phyloP scores from a whole-genome alignment of 2,113 vertebrate species.

The Climacteris rufus region DNA sequence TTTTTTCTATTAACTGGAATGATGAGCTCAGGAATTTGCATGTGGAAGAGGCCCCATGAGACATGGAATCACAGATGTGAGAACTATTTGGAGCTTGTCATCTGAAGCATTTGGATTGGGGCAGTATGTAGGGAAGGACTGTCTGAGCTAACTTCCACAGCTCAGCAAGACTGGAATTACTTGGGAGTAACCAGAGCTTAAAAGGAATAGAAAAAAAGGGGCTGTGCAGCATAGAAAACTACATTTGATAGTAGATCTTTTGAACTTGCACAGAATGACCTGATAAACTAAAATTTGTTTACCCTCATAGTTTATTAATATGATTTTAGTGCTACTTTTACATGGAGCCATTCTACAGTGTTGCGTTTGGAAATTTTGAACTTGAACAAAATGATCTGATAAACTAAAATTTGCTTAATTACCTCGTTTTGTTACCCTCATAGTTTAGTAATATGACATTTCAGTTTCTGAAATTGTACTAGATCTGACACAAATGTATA shows the following conservation, averaged over 20 bases:
- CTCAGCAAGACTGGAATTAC: not conserved
- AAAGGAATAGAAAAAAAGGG: not conserved
- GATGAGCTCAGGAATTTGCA: not conserved
- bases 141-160: not conserved
- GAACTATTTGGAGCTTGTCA: conserved; percentile 9
- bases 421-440: not conserved
- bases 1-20: conserved; percentile 1
- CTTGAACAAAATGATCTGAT: not conserved
- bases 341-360: not conserved
- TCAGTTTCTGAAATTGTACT: not conserved
- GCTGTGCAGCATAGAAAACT: not conserved
- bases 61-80: not conserved
- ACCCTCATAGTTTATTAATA: not conserved
- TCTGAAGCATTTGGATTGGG: not conserved
- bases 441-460: not conserved
- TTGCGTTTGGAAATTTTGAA: not conserved
- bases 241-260: not conserved
- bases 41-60: conserved; percentile 28
- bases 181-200: not conserved
- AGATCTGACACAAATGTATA: not conserved
- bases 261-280: not conserved
- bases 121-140: not conserved
- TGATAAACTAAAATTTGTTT: not conserved
- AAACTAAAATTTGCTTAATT: not conserved
- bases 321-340: not conserved